phyloP scores from a whole-genome alignment of 2,797 vertebrate species.

The Morus bassanus region DNA sequence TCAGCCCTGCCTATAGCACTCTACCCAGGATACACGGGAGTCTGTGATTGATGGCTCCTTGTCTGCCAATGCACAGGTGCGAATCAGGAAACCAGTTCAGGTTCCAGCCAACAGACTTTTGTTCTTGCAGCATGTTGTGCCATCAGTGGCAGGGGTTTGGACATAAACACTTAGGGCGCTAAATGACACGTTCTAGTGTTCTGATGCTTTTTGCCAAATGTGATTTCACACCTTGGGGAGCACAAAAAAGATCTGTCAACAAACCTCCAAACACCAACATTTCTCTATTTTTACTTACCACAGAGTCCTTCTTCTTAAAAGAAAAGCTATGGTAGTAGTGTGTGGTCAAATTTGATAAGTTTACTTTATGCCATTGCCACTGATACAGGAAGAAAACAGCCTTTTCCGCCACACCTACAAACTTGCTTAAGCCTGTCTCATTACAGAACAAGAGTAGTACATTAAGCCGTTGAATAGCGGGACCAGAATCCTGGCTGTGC shows the following conservation, averaged over 20 bases:
- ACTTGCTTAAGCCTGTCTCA: constrained; percentile 7
- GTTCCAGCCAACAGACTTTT: background rate
- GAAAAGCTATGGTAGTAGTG: background rate
- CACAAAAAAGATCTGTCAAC: background rate
- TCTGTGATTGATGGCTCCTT: background rate
- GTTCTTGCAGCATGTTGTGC: background rate
- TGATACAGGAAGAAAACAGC: background rate
- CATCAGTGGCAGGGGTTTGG: background rate
- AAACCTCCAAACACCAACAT: background rate
- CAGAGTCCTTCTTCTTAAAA: background rate
- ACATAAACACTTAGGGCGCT: background rate
- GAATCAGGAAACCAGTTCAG: background rate
- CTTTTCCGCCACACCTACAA: background rate
- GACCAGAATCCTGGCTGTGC: background rate
- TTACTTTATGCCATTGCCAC: background rate
- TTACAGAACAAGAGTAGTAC: background rate
- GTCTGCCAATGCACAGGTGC: constrained; percentile 15
- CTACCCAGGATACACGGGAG: background rate
- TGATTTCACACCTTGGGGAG: constrained; percentile 19
- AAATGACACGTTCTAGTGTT: background rate
- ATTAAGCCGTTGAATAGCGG: background rate
- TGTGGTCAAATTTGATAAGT: background rate
- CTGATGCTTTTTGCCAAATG: background rate
- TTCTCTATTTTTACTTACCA: background rate
- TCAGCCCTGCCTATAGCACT: background rate